Percentiles rank a stretch among this genome's conserved stretches.
Conservation (phyloP, 1,140 invertebrate species). For the Zaprionus ghesquierei region DNA sequence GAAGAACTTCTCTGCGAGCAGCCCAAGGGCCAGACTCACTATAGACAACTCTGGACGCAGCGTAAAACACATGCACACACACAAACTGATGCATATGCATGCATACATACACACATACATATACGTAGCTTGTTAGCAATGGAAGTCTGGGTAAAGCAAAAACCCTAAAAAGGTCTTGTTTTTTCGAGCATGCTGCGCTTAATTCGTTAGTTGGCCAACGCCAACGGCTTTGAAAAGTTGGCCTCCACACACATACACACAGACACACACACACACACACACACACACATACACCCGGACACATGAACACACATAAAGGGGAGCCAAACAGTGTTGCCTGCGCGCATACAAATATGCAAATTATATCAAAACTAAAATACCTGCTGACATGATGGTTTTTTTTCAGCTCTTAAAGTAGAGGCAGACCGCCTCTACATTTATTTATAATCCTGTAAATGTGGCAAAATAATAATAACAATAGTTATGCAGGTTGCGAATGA, state of each 20-base stretch:
- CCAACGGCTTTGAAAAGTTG: constrained; percentile 63
- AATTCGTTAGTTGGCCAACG: constrained; percentile 63
- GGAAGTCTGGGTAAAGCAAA: constrained; percentile 42
- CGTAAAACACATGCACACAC: background rate
- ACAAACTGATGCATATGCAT: background rate
- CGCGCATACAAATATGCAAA: constrained; percentile 66
- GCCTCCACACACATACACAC: constrained; percentile 31
- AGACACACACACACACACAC: background rate
- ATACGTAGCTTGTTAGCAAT: constrained; percentile 63
- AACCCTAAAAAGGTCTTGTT: constrained; percentile 34
- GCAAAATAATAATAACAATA: constrained; percentile 6
- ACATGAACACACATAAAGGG: constrained; percentile 15
- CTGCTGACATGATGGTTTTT: constrained; percentile 56
- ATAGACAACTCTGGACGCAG: constrained; percentile 12
- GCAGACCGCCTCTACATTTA: constrained; percentile 13
- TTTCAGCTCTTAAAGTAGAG: constrained; percentile 33
- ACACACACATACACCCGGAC: constrained; percentile 16
- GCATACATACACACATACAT: background rate
- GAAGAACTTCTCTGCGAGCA: background rate
- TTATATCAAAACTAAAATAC: constrained; percentile 66
- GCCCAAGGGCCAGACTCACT: constrained; percentile 19
- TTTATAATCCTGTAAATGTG: constrained; percentile 1
- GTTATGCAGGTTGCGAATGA: background rate
- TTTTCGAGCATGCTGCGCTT: constrained; percentile 32
- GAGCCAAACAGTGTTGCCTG: constrained; percentile 41